These are phyloP conservation scores for Actenoides hombroni DNA, from an alignment of 2,113 vertebrate species.

Conservation along the genomic window DNA sequence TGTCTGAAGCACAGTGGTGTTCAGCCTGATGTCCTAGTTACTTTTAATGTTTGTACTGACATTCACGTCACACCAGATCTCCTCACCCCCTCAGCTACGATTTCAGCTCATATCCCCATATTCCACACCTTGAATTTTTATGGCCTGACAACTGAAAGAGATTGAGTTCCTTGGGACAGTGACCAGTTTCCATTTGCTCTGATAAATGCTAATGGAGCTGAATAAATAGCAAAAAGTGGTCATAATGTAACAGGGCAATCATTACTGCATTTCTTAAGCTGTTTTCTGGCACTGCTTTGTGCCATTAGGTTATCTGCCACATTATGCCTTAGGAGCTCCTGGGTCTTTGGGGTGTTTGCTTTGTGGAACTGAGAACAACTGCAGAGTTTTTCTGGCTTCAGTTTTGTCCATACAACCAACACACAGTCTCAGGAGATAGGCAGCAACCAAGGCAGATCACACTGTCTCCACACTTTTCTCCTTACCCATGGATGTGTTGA, in stretches of 20 bases:
- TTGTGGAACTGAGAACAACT: background rate
- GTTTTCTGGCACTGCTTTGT: background rate
- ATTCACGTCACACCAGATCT: background rate
- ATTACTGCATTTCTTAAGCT: background rate
- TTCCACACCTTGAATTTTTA: background rate
- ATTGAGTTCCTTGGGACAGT: background rate
- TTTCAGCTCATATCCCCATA: background rate
- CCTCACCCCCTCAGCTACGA: background rate
- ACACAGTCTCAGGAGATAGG: fast-evolving
- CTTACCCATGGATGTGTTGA: fast-evolving
- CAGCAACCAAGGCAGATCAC: background rate
- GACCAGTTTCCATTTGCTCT: background rate
- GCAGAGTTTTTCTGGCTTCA: background rate
- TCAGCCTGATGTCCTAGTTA: background rate
- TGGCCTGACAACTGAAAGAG: background rate
- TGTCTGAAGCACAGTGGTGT: background rate
- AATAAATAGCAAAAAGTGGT: constrained; percentile 9
- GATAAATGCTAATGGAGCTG: background rate
- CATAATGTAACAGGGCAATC: background rate
- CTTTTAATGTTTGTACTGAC: background rate
- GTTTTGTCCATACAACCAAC: background rate
- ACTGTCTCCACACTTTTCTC: background rate
- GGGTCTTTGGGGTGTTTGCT: background rate
- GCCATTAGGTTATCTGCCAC: background rate
- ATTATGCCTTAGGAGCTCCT: background rate